These are phyloP conservation scores for Agriotes lineatus DNA, from an alignment of 2,888 invertebrate genomes.

Conservation along the genomic window DNA sequence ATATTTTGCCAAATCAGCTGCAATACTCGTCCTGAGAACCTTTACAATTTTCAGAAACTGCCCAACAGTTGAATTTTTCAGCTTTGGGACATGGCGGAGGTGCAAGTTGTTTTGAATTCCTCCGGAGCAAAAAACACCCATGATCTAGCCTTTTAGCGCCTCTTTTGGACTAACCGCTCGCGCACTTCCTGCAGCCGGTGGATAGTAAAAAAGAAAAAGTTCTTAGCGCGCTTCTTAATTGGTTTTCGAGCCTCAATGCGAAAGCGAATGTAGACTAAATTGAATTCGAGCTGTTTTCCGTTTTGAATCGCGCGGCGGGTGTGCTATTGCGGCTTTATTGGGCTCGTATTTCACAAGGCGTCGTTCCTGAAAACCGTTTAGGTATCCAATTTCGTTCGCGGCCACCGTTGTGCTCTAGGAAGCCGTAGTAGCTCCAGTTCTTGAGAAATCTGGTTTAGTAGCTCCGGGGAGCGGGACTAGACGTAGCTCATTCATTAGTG, in stretches of 20 bases:
- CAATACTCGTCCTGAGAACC: too few species aligned
- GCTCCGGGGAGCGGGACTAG: too few species aligned
- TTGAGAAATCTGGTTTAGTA: too few species aligned
- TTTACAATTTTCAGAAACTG: not conserved
- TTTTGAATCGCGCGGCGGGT: constrained; percentile 2
- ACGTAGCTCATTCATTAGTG: too few species aligned
- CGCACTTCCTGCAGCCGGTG: not conserved
- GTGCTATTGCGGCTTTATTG: not conserved
- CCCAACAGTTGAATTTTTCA: not conserved
- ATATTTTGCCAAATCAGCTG: too few species aligned
- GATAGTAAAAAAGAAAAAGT: not conserved
- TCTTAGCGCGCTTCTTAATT: not conserved
- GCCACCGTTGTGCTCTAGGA: not conserved
- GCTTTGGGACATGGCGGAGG: not conserved
- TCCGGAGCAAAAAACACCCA: not conserved
- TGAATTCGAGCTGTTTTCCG: constrained; percentile 6
- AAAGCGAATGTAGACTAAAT: constrained; percentile 10
- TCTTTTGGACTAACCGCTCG: not conserved
- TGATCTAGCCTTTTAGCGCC: not conserved
- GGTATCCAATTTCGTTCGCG: not conserved
- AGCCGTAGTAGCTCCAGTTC: not conserved
- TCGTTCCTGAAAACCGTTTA: not conserved
- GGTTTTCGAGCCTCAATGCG: not conserved
- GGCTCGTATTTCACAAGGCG: not conserved
- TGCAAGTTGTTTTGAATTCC: not conserved